Evolutionary conservation across 2,113 vertebrate genomes (phyloP), one percentile per base, ranked within the genome.

Genomic region (Rhineura floridana): DNA sequence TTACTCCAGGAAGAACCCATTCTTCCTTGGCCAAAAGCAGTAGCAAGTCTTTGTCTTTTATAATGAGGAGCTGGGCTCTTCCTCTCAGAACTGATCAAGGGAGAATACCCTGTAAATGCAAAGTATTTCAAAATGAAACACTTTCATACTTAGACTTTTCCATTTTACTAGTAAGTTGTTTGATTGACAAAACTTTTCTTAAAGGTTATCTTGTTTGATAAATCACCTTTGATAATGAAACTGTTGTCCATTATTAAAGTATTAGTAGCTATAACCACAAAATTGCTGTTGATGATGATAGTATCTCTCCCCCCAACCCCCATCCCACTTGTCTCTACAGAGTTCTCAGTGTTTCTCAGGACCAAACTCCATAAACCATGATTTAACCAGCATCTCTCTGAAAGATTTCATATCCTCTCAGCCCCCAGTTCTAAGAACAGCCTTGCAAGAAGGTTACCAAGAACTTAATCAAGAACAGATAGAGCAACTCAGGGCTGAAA

Each of bases 311-410:
- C 30, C 39, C 88, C 76, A 89, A n/a, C n/a, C n/a, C 36, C 33
- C 69, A 86, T n/a, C 30, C 4, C 39, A 23, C 36, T 82, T 50
- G n/a, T 90, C 79, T 33, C 70, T 88, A 44, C 95, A 98, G 98
- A 98, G 98, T 91, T 98, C 98, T 30, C 95, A 97, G 88, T 97
- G 97, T 86, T 91, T 97, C 33, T 99, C 98, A 4, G 98, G 97
- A 86, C 97, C 96, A 44, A 97, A 96, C 95, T 98, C 98, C 44
- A 63, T 96, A 82, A 97, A 91, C 92, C 97, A 97, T 0, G 98
- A 98, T 82, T 93, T 96, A 36, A 93, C 95, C 10, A 96, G 95
- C 2, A 55, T 94, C 73, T 94, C 96, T 59, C 95, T 95, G 73
- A 96, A 96, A 87, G 98, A 98, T 5, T 80, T 94, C 3, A 75